Evolutionary conservation across 2,797 vertebrate genomes (phyloP), one percentile per base, ranked within the genome.

Genomic region (Taenioides sp.): DNA sequence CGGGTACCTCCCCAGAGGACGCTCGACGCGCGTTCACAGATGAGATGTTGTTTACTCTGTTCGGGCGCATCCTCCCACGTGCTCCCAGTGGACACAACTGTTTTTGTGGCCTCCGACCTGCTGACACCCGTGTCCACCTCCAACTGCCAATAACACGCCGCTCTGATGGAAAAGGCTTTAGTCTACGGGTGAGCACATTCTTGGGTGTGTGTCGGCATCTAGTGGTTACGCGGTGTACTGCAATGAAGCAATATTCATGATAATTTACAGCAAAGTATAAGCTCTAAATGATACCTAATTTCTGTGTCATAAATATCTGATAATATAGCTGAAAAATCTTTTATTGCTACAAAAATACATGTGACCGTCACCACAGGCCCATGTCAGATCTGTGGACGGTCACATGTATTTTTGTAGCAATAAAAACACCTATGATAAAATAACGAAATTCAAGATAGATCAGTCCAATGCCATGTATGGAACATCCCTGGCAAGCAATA

Each of bases 131-230:
- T 55, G 22, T 63, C 74, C 31, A 27, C 37, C 57, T 52, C 50
- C 6, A 50, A 2, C 67, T 11, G 10, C 27, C n/a, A 65, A 57
- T 37, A n/a, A 28, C 63, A 28, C 59, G 27, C 31, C n/a, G 31
- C 17, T 49, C 9, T 52, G 3, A n/a, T 18, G 14, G 40, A 25
- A 14, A 1, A 3, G 2, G 22, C 34, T 18, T 37, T n/a, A 16
- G n/a, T 23, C 11, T 28, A 58, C 20, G 7, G 14, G 4, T 60
- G 17, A 25, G 54, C 0, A 10, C 0, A 80, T 76, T 34, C 63
- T 1, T 31, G 73, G 80, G 61, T 67, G 55, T 83, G 47, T 52
- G 1, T 0, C 64, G 88, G 78, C 88, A 84, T 60, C 89, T 81
- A 70, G 80, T 73, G 88, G 81, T 54, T 1, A 74, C 50, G 70